Evolutionary conservation across 2,888 invertebrate genomes (phyloP), one percentile per base, ranked within the genome.

Genomic region (Drosophila merina): DNA sequence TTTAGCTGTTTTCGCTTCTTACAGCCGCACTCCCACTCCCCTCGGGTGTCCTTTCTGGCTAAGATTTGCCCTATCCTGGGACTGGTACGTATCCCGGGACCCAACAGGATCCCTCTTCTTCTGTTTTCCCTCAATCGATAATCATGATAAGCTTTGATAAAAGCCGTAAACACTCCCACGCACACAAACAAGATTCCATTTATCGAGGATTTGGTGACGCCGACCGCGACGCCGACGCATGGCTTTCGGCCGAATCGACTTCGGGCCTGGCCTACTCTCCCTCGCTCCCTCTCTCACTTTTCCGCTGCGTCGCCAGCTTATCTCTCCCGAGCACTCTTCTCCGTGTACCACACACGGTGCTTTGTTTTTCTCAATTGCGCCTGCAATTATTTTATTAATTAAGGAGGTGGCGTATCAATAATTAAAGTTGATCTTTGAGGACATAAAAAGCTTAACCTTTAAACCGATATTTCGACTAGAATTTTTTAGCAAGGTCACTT

Each of bases 271-370:
- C 59, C 67, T 25, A 20, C 25, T 44, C 44, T 20, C 44, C 44
- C 25, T 25, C 20, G 20, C 2, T 20, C 20, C 20, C 20, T 25
- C 38, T 38, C 38, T 25, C 44, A 9, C 25, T 25, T 44, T 52
- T 49, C 71, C 66, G 75, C 79, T 81, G 86, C 81, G 81, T 77
- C 59, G 73, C 54, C 74, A 86, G 84, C 87, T 86, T 78, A 76
- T 81, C 81, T 77, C 58, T 48, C 31, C 14, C 44, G 9, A 8
- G 12, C 12, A 8, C 30, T 56, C 26, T 50, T 10, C 8, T 47
- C n/a, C 20, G 20, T 20, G 20, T 20, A 20, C 20, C 20, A 20
- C 20, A 20, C 20, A 20, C 20, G 20, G 20, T 25, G 28, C 14
- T 3, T 26, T 72, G 38, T 58, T 69, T 38, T 74, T 70, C 48